Conservation (phyloP, 2,797 vertebrate species). For the Smutsia temminckii region DNA sequence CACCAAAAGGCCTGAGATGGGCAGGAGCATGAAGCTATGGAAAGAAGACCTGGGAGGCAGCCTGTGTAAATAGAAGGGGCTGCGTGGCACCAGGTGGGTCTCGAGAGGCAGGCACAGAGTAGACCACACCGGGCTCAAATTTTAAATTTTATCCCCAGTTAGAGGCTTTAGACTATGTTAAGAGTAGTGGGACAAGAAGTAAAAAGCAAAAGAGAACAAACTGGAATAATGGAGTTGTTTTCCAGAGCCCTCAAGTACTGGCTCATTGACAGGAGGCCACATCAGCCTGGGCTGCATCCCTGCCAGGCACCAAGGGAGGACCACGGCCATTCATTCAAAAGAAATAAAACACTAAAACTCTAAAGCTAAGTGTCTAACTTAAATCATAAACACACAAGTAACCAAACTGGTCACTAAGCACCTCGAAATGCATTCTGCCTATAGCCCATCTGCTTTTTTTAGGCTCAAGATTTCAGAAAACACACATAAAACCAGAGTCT, state of each 20-base stretch:
- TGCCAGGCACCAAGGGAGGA: background rate
- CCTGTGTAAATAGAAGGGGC: rapidly evolving
- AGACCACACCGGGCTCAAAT: background rate
- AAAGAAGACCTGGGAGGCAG: background rate
- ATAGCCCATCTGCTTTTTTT: background rate
- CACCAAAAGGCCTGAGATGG: no score
- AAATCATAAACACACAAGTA: background rate
- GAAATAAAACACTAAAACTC: background rate
- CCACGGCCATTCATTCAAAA: background rate
- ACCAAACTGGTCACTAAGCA: background rate
- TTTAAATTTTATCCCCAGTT: background rate
- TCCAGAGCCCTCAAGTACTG: background rate
- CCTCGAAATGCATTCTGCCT: background rate
- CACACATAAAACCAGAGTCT: background rate
- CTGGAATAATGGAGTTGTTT: background rate
- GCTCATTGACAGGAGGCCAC: background rate
- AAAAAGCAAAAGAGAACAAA: background rate
- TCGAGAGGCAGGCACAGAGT: background rate
- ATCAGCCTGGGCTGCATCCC: background rate
- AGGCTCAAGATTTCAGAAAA: background rate
- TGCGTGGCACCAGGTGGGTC: background rate
- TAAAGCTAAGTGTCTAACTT: background rate
- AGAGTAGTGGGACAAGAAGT: background rate
- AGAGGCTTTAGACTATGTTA: background rate
- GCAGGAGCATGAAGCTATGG: background rate